These are phyloP conservation scores for Barnardius zonarius DNA, from an alignment of 2,113 vertebrate genomes.

Conservation along the genomic window DNA sequence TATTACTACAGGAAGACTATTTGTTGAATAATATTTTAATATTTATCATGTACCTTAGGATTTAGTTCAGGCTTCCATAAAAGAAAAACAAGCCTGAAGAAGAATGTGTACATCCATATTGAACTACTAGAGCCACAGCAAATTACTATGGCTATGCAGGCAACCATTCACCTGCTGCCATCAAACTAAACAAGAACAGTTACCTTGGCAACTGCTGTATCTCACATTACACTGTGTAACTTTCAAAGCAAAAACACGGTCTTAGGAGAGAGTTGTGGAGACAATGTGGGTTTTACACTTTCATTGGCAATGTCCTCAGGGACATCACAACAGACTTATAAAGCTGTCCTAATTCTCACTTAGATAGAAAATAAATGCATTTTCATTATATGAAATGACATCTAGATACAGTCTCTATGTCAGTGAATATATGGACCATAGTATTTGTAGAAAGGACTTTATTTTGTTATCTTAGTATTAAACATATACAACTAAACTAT, in stretches of 20 bases:
- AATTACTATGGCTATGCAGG: slow-evolving; percentile 32
- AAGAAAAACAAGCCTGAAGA: neutral
- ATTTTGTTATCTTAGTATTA: neutral
- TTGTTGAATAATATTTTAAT: neutral
- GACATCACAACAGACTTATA: neutral
- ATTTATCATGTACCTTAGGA: neutral
- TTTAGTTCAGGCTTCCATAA: neutral
- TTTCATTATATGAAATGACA: neutral
- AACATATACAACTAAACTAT: neutral
- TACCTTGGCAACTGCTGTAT: slow-evolving; percentile 59
- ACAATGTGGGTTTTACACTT: neutral
- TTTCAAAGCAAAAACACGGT: slow-evolving; percentile 9
- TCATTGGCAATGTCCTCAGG: neutral
- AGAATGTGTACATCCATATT: neutral
- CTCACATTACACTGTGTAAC: neutral
- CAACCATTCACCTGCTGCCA: slow-evolving; percentile 35
- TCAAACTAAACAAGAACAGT: slow-evolving; percentile 27
- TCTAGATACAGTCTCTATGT: neutral
- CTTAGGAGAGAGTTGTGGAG: neutral
- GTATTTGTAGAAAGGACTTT: neutral
- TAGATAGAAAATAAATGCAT: neutral
- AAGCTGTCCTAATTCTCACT: neutral
- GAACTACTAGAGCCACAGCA: neutral
- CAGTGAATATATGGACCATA: neutral
- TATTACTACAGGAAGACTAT: neutral